Evolutionary conservation across 2,888 invertebrate species (phyloP), one percentile per base, ranked within the genome.

Genomic region (Darwinula stevensoni): DNA sequence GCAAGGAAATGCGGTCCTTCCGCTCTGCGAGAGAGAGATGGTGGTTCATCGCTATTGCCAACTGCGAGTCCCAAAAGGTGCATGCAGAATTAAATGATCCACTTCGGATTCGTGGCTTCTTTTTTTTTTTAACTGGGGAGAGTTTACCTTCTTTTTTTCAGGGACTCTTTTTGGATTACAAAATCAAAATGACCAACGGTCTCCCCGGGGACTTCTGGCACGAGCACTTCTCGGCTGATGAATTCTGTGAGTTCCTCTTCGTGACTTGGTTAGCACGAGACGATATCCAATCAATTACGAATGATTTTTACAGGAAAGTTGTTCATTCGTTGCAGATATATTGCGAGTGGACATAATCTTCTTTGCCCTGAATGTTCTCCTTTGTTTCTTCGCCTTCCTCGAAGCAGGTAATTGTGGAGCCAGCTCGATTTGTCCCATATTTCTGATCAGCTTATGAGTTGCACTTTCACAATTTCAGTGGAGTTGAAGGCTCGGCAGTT

Each of bases 191-290:
- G 75, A 82, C 80, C 1, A 88, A 88, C 48, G 80, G 75, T 0
- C 59, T 65, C 2, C 60, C 63, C 2, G 69, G 67, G 0, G 71
- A 71, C 42, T 68, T 73, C 42, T 75, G 78, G 70, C 69, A 68
- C 42, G 67, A 73, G 45, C 84, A 88, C 45, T 84, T 82, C 47
- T 84, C 84, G 0, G 84, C 82, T 5, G 86, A 88, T 50, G 80
- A 88, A 54, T 82, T 84, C 54, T 80, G 84, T 78, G 59, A 67
- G 73, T 58, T 35, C n/a, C 14, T 14, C n/a, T n/a, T n/a, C n/a
- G n/a, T n/a, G n/a, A n/a, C n/a, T n/a, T n/a, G n/a, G n/a, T n/a
- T n/a, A n/a, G n/a, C n/a, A n/a, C n/a, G n/a, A n/a, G n/a, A n/a
- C n/a, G n/a, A n/a, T n/a, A n/a, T 45, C 31, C 35, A 34, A 34